Conservation (phyloP, 92 coral and sea anemone genomes). For the Muricea muricata region DNA sequence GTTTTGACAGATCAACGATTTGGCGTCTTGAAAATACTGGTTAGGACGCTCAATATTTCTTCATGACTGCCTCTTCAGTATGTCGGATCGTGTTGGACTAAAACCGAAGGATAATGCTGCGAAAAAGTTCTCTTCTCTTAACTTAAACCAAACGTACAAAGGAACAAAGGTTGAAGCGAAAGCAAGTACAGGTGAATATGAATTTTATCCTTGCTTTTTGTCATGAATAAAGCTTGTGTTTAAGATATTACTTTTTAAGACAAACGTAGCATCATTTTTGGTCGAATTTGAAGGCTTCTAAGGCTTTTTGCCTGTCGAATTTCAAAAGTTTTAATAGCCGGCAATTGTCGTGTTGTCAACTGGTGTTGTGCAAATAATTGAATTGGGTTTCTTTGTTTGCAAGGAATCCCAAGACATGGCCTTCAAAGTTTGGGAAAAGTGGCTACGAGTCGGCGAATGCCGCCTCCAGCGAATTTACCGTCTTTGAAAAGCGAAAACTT, state of each 20-base stretch:
- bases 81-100: conserved; percentile 99
- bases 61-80: conserved; percentile 99
- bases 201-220: conserved; percentile 1
- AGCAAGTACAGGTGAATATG: conserved; percentile 92
- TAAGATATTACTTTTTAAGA: neutral
- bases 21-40: conserved; percentile 45
- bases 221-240: neutral
- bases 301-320: conserved; percentile 1
- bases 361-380: conserved; percentile 28
- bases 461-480: conserved; percentile 99
- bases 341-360: conserved; percentile 43
- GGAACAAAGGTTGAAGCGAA: conserved; percentile 99
- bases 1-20: conserved; percentile 42
- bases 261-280: neutral
- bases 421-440: conserved; percentile 99
- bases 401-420: conserved; percentile 99
- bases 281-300: neutral
- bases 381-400: conserved; percentile 18
- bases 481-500: conserved; percentile 99
- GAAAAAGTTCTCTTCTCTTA: conserved; percentile 99
- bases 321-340: conserved; percentile 40
- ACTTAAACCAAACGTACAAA: conserved; percentile 99
- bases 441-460: conserved; percentile 97
- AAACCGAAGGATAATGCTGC: conserved; percentile 99
- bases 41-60: conserved; percentile 80